Evolutionary conservation across 2,113 vertebrate species (phyloP).

Genomic region (Varanus komodoensis): DNA sequence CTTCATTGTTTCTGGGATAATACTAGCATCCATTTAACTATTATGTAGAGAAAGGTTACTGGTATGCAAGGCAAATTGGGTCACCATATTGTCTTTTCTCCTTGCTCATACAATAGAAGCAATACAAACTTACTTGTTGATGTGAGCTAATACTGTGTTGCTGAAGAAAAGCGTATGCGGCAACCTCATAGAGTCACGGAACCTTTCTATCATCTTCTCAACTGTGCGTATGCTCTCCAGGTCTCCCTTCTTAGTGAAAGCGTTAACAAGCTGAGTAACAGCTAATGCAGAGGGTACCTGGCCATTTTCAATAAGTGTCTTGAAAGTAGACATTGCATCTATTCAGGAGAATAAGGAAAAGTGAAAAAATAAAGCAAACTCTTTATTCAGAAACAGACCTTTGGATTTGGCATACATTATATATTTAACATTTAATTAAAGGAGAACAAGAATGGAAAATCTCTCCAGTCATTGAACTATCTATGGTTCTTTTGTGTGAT

Average conservation of each 20-base stretch:
- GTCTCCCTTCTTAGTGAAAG: slow-evolving; percentile 80
- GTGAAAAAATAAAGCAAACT: slow-evolving; percentile 32
- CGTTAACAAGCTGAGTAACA: slow-evolving; percentile 78
- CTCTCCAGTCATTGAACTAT: no score
- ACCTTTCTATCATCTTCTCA: slow-evolving; percentile 71
- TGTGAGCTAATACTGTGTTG: slow-evolving; percentile 83
- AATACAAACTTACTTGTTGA: slow-evolving; percentile 84
- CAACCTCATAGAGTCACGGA: slow-evolving; percentile 63
- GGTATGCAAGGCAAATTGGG: not conserved
- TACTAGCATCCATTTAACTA: slow-evolving; percentile 7
- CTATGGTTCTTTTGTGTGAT: not conserved
- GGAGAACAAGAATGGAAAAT: not conserved
- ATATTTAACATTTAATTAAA: not conserved
- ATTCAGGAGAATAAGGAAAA: slow-evolving; percentile 7
- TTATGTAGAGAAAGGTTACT: slow-evolving; percentile 11
- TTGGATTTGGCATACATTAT: not conserved
- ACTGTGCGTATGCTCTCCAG: slow-evolving; percentile 78
- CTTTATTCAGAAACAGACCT: slow-evolving; percentile 15
- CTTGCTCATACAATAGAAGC: slow-evolving; percentile 1
- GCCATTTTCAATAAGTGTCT: slow-evolving; percentile 72
- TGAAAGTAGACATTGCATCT: slow-evolving; percentile 83
- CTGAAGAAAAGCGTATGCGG: slow-evolving; percentile 85
- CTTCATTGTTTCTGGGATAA: slow-evolving; percentile 10
- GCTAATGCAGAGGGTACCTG: slow-evolving; percentile 73
- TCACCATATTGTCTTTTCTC: not conserved